phyloP scores from a whole-genome alignment of 2,888 invertebrate genomes.

The Colostygia pectinataria region DNA sequence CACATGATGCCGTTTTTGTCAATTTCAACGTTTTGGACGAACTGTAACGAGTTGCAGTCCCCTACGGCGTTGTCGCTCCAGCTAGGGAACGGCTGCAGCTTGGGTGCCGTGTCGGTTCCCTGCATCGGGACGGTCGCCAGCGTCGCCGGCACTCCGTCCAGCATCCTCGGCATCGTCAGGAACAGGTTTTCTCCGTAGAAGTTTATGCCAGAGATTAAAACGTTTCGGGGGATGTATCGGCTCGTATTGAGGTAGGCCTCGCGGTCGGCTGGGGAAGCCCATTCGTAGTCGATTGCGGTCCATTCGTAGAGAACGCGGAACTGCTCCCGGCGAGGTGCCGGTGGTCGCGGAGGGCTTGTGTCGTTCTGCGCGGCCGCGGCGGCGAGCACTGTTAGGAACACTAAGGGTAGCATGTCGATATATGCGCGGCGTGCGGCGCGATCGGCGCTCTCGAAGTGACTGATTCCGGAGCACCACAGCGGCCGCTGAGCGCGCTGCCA shows the following conservation, averaged over 20 bases:
- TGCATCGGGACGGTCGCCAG: conserved; percentile 82
- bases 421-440: conserved; percentile 62
- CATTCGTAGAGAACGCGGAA: conserved; percentile 89
- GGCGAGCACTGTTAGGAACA: conserved; percentile 60
- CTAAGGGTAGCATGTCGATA: conserved; percentile 58
- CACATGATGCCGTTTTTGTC: conserved; percentile 87
- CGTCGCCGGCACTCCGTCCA: conserved; percentile 87
- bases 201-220: conserved; percentile 86
- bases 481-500: conserved; percentile 21
- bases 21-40: conserved; percentile 89
- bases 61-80: conserved; percentile 87
- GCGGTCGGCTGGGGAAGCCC: conserved; percentile 83
- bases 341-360: conserved; percentile 51
- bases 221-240: conserved; percentile 86
- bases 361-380: conserved; percentile 71
- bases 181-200: conserved; percentile 86
- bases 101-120: conserved; percentile 79
- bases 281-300: conserved; percentile 87
- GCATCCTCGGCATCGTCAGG: conserved; percentile 87
- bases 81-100: conserved; percentile 86
- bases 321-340: conserved; percentile 72
- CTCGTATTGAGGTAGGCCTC: conserved; percentile 80
- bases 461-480: conserved; percentile 55
- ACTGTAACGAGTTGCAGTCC: conserved; percentile 87
- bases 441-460: conserved; percentile 63